Evolutionary conservation across 1,140 invertebrate genomes (phyloP).

Genomic region (Aphis gossypii): DNA sequence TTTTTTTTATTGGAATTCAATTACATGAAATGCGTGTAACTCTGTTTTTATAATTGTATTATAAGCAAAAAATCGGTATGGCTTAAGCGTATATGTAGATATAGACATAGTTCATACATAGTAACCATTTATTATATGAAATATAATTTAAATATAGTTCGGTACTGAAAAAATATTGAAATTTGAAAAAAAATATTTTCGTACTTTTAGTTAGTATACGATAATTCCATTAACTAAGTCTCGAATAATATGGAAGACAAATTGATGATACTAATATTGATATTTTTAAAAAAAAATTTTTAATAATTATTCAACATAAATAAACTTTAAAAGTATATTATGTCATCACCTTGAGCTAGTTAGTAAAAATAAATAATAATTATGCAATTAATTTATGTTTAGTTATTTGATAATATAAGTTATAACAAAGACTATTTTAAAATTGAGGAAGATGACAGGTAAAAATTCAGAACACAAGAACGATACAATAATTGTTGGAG

Average conservation of each 20-base stretch:
- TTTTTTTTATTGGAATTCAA: neutral
- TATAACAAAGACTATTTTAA: no score
- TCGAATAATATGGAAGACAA: neutral
- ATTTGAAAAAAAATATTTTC: neutral
- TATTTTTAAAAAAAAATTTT: neutral
- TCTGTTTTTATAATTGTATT: slow-evolving; percentile 4
- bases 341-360: neutral
- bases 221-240: no score
- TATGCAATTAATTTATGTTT: neutral
- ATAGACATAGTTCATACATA: neutral
- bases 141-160: neutral
- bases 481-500: no score
- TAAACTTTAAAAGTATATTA: neutral
- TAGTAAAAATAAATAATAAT: neutral
- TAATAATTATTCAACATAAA: neutral
- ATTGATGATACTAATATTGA: neutral
- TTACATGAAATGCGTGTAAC: neutral
- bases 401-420: no score
- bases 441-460: no score
- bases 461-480: no score
- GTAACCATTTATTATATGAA: neutral
- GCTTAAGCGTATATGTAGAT: rapidly evolving
- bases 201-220: neutral
- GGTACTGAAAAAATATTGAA: neutral
- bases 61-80: neutral